These are phyloP conservation scores for Falco columbarius DNA, from an alignment of 2,797 vertebrate genomes.

Conservation along the genomic window DNA sequence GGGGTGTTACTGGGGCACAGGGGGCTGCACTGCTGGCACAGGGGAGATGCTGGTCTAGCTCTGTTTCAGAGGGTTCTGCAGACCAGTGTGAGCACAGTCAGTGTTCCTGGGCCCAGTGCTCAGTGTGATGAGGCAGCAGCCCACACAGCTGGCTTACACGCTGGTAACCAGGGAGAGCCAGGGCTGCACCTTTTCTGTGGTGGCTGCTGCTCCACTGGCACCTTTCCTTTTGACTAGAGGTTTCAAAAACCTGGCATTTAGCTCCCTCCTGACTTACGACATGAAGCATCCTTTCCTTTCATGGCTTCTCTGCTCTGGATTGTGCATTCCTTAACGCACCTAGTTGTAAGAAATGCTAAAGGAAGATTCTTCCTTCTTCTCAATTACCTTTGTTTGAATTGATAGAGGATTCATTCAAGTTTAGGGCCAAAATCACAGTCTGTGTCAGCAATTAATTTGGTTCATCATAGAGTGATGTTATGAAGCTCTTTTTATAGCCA, in stretches of 20 bases:
- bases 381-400: background rate
- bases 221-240: background rate
- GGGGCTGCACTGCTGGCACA: background rate
- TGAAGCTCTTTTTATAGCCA: background rate
- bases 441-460: background rate
- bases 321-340: background rate
- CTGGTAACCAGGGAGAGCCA: background rate
- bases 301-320: fast-evolving
- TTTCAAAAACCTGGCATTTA: background rate
- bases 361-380: background rate
- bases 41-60: background rate
- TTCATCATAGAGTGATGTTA: background rate
- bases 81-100: background rate
- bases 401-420: background rate
- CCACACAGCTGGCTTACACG: background rate
- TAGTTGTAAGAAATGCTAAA: background rate
- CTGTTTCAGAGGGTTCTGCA: background rate
- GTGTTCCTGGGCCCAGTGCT: background rate
- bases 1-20: background rate
- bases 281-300: background rate
- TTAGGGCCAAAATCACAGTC: background rate
- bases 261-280: background rate
- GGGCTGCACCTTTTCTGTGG: background rate
- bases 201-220: background rate
- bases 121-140: background rate